phyloP scores from a whole-genome alignment of 2,113 vertebrate genomes.

The Caranx ignobilis region DNA sequence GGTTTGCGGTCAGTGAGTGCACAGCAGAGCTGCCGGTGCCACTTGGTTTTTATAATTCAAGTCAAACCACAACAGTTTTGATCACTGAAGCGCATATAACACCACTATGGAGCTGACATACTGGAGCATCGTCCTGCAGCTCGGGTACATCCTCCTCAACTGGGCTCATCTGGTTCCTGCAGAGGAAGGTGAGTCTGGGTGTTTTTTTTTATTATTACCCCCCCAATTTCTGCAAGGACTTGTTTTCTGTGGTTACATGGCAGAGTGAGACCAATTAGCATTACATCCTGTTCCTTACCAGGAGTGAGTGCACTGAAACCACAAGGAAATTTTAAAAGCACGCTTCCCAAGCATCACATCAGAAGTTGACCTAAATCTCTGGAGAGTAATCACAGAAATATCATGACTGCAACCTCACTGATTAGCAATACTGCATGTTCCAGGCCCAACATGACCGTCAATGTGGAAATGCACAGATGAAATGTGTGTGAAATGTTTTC shows the following conservation, averaged over 20 bases:
- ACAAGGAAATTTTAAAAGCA: slow-evolving; percentile 1
- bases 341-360: not conserved
- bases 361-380: not conserved
- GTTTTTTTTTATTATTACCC: slow-evolving; percentile 3
- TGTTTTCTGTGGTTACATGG: slow-evolving; percentile 32
- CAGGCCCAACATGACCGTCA: not conserved
- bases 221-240: slow-evolving; percentile 14
- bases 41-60: slow-evolving; percentile 35
- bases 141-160: slow-evolving; percentile 72
- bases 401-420: not conserved
- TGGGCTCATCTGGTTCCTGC: slow-evolving; percentile 66
- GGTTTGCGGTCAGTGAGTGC: slow-evolving; percentile 64
- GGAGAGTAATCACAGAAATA: not conserved
- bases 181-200: slow-evolving; percentile 82
- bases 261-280: slow-evolving; percentile 28
- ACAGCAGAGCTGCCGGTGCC: slow-evolving; percentile 75
- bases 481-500: no score
- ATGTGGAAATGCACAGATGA: not conserved
- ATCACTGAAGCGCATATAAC: not conserved
- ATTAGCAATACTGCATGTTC: not conserved
- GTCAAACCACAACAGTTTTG: not conserved
- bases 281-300: slow-evolving; percentile 1
- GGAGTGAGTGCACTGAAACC: slow-evolving; percentile 26
- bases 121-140: slow-evolving; percentile 59
- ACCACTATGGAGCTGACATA: slow-evolving; percentile 78